These are phyloP conservation scores for Trichopoda pennipes DNA, from an alignment of 2,888 invertebrate species.

Conservation along the genomic window DNA sequence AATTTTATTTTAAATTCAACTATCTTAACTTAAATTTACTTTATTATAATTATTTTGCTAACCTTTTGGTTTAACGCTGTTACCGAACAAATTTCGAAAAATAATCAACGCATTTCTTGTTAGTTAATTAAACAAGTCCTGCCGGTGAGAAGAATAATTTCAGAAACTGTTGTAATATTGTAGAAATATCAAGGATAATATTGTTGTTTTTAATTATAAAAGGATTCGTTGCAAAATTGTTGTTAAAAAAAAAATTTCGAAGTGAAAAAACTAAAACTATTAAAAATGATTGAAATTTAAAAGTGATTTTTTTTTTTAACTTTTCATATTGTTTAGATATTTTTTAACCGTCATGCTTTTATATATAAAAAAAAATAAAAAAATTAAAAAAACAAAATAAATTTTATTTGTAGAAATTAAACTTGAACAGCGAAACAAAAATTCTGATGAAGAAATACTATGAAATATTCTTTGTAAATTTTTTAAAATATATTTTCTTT, in stretches of 20 bases:
- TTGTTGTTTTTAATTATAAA: slow-evolving; percentile 57
- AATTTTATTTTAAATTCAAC: slow-evolving; percentile 3
- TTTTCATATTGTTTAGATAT: neutral
- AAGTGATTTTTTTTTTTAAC: slow-evolving; percentile 49
- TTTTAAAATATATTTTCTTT: slow-evolving; percentile 42
- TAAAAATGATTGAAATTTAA: slow-evolving; percentile 60
- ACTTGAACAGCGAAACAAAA: slow-evolving; percentile 68
- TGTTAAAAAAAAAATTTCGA: slow-evolving; percentile 54
- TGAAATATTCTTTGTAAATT: slow-evolving; percentile 61
- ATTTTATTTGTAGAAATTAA: slow-evolving; percentile 67
- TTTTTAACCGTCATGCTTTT: slow-evolving; percentile 19
- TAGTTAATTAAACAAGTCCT: slow-evolving; percentile 30
- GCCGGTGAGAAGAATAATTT: slow-evolving; percentile 32
- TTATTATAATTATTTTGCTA: slow-evolving; percentile 6
- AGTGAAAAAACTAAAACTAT: slow-evolving; percentile 16
- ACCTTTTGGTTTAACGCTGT: slow-evolving; percentile 27
- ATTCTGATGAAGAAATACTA: slow-evolving; percentile 71
- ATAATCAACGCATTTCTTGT: slow-evolving; percentile 49
- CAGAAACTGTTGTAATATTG: slow-evolving; percentile 56
- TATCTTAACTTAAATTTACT: slow-evolving; percentile 22
- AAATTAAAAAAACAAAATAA: slow-evolving; percentile 20
- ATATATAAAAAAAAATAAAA: neutral
- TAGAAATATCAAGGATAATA: slow-evolving; percentile 59
- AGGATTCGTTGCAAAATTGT: slow-evolving; percentile 63
- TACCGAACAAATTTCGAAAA: slow-evolving; percentile 44